phyloP scores from a whole-genome alignment of 2,888 invertebrate genomes.

The Cacoxenus indagator region DNA sequence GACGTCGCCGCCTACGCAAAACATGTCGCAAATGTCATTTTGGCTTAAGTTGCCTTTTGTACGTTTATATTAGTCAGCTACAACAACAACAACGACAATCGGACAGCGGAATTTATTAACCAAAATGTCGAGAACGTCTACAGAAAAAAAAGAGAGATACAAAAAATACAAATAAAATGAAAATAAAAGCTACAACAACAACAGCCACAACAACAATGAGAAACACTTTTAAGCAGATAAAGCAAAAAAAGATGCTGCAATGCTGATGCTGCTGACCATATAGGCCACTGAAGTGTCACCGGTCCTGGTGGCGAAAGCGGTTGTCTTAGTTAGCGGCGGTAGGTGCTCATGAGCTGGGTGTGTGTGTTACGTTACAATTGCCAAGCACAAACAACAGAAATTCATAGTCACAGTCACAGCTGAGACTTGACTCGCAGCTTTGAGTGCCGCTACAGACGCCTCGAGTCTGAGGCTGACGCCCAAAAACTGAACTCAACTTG shows the following conservation, averaged over 20 bases:
- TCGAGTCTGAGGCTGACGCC: background rate
- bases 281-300: background rate
- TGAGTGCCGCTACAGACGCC: background rate
- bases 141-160: background rate
- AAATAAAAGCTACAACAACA: background rate
- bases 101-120: constrained; percentile 18
- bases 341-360: constrained; percentile 33
- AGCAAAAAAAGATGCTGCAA: constrained; percentile 24
- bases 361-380: constrained; percentile 22
- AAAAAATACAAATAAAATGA: background rate
- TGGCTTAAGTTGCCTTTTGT: constrained; percentile 67
- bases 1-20: constrained; percentile 64
- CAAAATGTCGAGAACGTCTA: background rate
- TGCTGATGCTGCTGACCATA: constrained; percentile 28
- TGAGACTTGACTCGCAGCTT: background rate
- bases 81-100: constrained; percentile 1
- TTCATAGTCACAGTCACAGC: background rate
- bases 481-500: background rate
- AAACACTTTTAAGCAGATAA: constrained; percentile 38
- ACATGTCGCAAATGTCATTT: constrained; percentile 70
- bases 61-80: constrained; percentile 68
- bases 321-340: constrained; percentile 2
- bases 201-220: background rate
- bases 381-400: background rate
- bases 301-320: background rate